Evolutionary conservation across 1,140 invertebrate species (phyloP), one percentile per base, ranked within the genome.

Genomic region (Lordiphosa collinella): DNA sequence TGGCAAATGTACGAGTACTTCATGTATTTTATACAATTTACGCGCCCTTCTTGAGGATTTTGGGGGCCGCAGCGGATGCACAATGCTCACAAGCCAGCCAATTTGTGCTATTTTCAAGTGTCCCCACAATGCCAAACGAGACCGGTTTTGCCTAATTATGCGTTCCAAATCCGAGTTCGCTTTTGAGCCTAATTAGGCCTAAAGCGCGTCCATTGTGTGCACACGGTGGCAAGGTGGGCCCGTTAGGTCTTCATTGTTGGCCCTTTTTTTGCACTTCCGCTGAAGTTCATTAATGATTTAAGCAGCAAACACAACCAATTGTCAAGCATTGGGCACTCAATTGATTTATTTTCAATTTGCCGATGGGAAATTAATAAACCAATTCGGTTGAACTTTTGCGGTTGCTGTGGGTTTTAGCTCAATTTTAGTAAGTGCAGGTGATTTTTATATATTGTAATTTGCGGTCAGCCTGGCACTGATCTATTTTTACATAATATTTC

Each of bases 111-210:
- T 53, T 53, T 65, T 68, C 48, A 25, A 52, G 54, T 59, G 49
- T 43, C 18, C 9, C 41, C 38, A 31, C 41, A 44, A 44, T 44
- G 47, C 32, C 47, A 46, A 29, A 10, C 12, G 18, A 56, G 7
- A 10, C 32, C 50, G 47, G 54, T 62, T 58, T 36, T 59, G 72
- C 72, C 78, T 84, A 82, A 82, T 82, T 82, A 82, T 82, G 78
- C 78, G 78, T 78, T 78, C 49, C 46, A 54, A 68, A 68, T 67
- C 50, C 43, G 35, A 51, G 37, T 52, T 25, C 48, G 64, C 68
- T 69, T 74, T 80, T 38, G 75, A 71, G 75, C 55, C 75, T 80
- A 80, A 80, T 80, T 80, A 80, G 75, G 75, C 76, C 61, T 73
- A 62, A 71, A 84, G 79, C 79, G 55, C 56, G 54, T 18, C 72